A percentile compares a stretch with the other conserved stretches of the same genome.
Evolutionary conservation across 2,888 invertebrate genomes (phyloP).

Genomic region (Cyaniris semiargus): DNA sequence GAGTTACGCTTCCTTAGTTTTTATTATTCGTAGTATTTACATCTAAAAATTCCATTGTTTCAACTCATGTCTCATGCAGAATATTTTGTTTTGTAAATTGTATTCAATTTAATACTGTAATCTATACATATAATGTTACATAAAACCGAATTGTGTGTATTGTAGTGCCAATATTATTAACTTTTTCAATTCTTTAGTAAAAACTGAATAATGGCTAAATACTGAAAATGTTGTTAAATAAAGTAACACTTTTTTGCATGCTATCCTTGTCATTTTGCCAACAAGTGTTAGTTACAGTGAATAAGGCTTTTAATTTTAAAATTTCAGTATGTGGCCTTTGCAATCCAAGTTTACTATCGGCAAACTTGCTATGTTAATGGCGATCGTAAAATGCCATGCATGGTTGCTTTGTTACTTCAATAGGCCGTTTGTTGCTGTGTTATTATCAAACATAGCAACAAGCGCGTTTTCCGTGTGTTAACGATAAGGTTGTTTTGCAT

Average conservation of each 20-base stretch:
- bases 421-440: neutral
- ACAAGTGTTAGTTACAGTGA: neutral
- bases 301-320: neutral
- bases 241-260: neutral
- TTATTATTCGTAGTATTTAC: neutral
- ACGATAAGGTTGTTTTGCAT: conserved; percentile 1
- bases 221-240: neutral
- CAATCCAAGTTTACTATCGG: neutral
- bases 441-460: conserved; percentile 12
- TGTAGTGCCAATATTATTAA: conserved; percentile 9
- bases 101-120: neutral
- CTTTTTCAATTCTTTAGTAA: neutral
- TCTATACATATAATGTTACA: too few relatives aligned
- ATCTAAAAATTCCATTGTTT: neutral
- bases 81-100: neutral
- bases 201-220: neutral
- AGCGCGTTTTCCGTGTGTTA: neutral
- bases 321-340: neutral
- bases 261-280: neutral
- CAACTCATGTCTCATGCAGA: neutral
- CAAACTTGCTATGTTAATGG: neutral
- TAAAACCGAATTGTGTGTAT: neutral
- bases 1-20: too few relatives aligned
- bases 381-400: neutral
- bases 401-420: conserved; percentile 11